phyloP scores from a whole-genome alignment of 2,797 vertebrate species.

The Lepus oiostolus region DNA sequence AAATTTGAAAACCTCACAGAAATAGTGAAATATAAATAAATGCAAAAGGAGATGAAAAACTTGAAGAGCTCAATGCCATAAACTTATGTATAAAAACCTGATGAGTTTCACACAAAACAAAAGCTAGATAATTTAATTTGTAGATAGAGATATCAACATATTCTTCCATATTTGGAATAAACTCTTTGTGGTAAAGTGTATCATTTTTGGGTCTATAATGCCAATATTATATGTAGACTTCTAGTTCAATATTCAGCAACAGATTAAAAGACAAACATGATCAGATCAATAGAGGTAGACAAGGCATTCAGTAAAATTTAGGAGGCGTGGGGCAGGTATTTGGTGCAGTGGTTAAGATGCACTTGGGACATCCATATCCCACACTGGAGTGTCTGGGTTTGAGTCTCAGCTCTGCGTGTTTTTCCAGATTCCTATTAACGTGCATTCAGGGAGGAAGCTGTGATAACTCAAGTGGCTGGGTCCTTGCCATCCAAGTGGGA shows the following conservation, averaged over 20 bases:
- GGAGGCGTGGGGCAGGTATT: background rate
- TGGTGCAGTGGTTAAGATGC: too few relatives aligned
- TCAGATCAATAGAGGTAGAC: background rate
- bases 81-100: background rate
- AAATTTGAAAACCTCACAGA: background rate
- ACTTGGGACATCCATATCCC: too few relatives aligned
- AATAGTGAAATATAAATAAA: background rate
- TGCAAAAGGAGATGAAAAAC: background rate
- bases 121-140: background rate
- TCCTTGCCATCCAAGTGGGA: too few relatives aligned
- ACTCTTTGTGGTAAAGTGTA: background rate
- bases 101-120: constrained; percentile 1
- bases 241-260: constrained; percentile 16
- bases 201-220: background rate
- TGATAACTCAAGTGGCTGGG: too few relatives aligned
- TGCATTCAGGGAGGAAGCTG: too few relatives aligned
- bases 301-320: background rate
- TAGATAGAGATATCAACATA: background rate
- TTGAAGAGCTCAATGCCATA: background rate
- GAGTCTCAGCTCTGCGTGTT: too few relatives aligned
- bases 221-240: constrained; percentile 17
- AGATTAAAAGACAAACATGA: constrained; percentile 17
- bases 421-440: too few relatives aligned
- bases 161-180: background rate
- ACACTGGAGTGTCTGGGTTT: too few relatives aligned